These are phyloP conservation scores for Petrosia ficiformis DNA, from an alignment of 37 sponge, comb jelly and placozoan genomes.

Conservation along the genomic window DNA sequence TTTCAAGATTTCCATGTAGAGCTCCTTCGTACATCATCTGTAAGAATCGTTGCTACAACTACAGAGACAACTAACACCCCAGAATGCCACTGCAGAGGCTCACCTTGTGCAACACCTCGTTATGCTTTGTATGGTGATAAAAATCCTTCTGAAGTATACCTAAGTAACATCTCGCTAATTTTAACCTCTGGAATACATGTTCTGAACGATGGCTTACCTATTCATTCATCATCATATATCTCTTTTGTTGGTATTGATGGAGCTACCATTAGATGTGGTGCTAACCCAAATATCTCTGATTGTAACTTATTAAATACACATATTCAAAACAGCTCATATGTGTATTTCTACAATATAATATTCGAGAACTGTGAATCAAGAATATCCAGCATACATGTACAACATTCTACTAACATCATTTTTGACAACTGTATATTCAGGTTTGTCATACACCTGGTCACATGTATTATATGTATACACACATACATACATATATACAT, in stretches of 20 bases:
- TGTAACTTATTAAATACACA: background rate
- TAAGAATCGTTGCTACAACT: background rate
- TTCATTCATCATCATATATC: slow-evolving; percentile 2
- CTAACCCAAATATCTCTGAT: background rate
- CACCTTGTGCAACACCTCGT: background rate
- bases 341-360: slow-evolving; percentile 38
- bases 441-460: slow-evolving; percentile 1
- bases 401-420: slow-evolving; percentile 8
- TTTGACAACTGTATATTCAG: slow-evolving; percentile 45
- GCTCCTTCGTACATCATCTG: background rate
- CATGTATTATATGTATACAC: background rate
- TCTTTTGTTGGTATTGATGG: slow-evolving; percentile 40
- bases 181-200: background rate
- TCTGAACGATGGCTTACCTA: background rate
- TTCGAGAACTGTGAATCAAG: slow-evolving; percentile 59
- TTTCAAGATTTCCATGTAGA: background rate
- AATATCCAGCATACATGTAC: slow-evolving; percentile 20
- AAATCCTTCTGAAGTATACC: background rate
- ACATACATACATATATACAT: no score
- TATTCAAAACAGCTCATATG: slow-evolving; percentile 19
- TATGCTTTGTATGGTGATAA: background rate
- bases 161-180: background rate
- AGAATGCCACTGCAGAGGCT: background rate
- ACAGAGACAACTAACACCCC: background rate
- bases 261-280: background rate